Conservation (phyloP, 2,888 invertebrate species). For the Calliscelio sp. region DNA sequence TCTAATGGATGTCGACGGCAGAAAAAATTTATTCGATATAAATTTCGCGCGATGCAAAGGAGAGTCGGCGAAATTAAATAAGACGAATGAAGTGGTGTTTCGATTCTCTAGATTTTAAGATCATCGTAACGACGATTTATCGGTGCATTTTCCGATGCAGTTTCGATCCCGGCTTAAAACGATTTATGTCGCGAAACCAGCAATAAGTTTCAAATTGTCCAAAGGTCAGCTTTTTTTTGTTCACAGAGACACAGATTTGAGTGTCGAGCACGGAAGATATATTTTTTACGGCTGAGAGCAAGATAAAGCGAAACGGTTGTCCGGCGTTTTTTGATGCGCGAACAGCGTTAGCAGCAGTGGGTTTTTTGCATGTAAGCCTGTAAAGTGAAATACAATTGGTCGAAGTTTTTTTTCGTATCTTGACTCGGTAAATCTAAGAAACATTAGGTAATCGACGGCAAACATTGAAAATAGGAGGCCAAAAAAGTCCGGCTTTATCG, state of each 20-base stretch:
- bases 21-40: conserved; percentile 26
- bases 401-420: neutral
- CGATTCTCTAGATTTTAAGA: conserved; percentile 13
- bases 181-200: conserved; percentile 12
- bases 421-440: neutral
- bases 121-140: conserved; percentile 29
- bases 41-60: conserved; percentile 14
- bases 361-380: no score
- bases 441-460: conserved; percentile 25
- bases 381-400: conserved; percentile 4
- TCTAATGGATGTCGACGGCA: neutral
- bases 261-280: neutral
- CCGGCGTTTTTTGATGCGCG: no score
- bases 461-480: conserved; percentile 17
- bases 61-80: conserved; percentile 16
- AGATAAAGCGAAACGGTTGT: neutral
- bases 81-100: conserved; percentile 14
- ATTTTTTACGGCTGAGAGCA: neutral
- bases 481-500: neutral
- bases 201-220: conserved; percentile 23
- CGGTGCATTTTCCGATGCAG: conserved; percentile 6
- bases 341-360: no score
- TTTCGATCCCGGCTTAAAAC: neutral
- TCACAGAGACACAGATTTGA: neutral
- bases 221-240: conserved; percentile 8